Evolutionary conservation across 2,797 vertebrate genomes (phyloP), one percentile per base, ranked within the genome.

Genomic region (Bradypodion ventrale): DNA sequence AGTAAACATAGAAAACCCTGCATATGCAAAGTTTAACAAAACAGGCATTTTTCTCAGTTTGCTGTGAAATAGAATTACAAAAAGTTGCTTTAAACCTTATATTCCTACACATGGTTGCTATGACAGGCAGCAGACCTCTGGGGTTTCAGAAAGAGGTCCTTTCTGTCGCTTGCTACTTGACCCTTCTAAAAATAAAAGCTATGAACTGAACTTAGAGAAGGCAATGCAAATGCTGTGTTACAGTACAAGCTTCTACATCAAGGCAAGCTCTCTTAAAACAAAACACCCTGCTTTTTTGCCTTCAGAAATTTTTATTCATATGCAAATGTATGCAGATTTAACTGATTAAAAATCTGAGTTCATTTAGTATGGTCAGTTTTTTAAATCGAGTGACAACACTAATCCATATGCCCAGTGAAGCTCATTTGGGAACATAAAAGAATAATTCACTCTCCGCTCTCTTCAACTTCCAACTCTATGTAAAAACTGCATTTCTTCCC

Each of bases 401-500:
- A 75, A 89, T 37, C 13, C 74, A 85, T 25, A 80, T 74, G 15
- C n/a, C 87, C 65, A 69, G 46, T 75, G 86, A 69, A 91, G 85
- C 73, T 76, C 79, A 27, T 60, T 80, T 91, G 77, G 52, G 65
- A 80, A 88, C 66, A 52, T 80, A 60, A 49, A 86, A 78, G 79
- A 88, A 27, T 59, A 69, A 69, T 76, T 52, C 42, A 49, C 78
- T 10, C 27, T 59, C 49, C 62, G 32, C 23, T 74, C 75, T 62
- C 29, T 37, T n/a, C 49, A 75, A 46, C 35, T 78, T 77, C 65
- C n/a, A 77, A 68, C 77, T 79, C 4, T 80, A 87, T 25, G 52
- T 85, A 89, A 89, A 4, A 76, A 52, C 89, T 78, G 85, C 78
- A 73, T 23, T 49, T 83, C 90, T 80, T 70, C 80, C 75, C 83